These are phyloP conservation scores for Sipha maydis DNA, from an alignment of 2,888 invertebrate species.

Conservation along the genomic window DNA sequence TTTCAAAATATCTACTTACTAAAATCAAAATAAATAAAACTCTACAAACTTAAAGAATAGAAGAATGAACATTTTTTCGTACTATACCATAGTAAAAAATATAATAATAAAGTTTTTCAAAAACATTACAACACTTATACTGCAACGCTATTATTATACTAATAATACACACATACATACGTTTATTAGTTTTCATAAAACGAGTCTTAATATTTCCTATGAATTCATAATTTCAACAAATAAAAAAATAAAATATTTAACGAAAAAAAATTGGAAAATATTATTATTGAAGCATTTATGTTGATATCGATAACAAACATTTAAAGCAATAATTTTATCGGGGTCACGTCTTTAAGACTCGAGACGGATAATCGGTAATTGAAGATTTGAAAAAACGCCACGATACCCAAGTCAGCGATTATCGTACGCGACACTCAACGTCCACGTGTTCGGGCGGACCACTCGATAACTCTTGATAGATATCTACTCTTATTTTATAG, in stretches of 20 bases:
- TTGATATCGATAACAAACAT: constrained; percentile 2
- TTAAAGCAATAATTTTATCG: not conserved
- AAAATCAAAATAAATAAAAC: too few species aligned
- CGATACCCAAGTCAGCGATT: constrained; percentile 42
- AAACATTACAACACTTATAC: too few species aligned
- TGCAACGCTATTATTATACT: too few species aligned
- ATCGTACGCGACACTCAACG: constrained; percentile 41
- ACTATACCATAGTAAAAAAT: too few species aligned
- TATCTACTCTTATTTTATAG: constrained; percentile 13
- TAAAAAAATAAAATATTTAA: too few species aligned
- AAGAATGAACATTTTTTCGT: too few species aligned
- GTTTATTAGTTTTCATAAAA: too few species aligned
- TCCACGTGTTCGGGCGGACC: constrained; percentile 49
- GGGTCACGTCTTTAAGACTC: constrained; percentile 16
- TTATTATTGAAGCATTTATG: too few species aligned
- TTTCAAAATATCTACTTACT: not conserved
- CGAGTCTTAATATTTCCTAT: not conserved
- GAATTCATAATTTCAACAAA: not conserved
- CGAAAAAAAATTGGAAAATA: too few species aligned
- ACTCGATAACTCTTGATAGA: constrained; percentile 55
- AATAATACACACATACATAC: too few species aligned
- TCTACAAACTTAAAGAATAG: too few species aligned
- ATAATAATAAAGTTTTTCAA: too few species aligned
- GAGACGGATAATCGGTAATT: constrained; percentile 41
- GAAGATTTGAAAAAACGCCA: constrained; percentile 1